A percentile compares a stretch with the other conserved stretches of the same genome.
Evolutionary conservation across 1,140 invertebrate species (phyloP).

Genomic region (Manduca sexta): DNA sequence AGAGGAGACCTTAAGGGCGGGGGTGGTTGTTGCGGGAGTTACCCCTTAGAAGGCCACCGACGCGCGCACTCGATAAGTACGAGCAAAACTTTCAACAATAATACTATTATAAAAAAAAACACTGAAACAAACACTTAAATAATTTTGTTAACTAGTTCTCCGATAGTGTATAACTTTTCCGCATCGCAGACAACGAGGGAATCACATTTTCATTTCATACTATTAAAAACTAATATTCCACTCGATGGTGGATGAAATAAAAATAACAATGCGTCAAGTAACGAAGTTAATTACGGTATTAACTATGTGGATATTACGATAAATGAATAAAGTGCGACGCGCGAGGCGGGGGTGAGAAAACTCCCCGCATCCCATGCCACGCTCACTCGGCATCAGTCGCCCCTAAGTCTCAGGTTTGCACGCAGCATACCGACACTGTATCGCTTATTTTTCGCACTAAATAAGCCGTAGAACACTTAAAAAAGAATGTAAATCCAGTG

Average conservation of each 20-base stretch:
- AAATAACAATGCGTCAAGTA: no score
- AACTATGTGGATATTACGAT: slow-evolving; percentile 10
- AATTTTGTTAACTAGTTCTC: no score
- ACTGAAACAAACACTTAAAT: no score
- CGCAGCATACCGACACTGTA: slow-evolving; percentile 50
- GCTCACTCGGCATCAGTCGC: slow-evolving; percentile 50
- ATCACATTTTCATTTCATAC: no score
- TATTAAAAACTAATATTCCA: no score
- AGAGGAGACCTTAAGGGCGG: slow-evolving; percentile 5
- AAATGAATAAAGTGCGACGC: slow-evolving; percentile 32
- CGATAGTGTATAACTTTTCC: no score
- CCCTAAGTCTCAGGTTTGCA: slow-evolving; percentile 64
- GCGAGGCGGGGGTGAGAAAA: slow-evolving; percentile 24
- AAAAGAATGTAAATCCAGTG: neutral
- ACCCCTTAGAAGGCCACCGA: slow-evolving; percentile 21
- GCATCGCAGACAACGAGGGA: no score
- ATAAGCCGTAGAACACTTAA: slow-evolving; percentile 1
- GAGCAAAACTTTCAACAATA: slow-evolving; percentile 5
- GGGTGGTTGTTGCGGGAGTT: slow-evolving; percentile 6
- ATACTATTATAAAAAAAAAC: neutral
- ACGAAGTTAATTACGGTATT: slow-evolving; percentile 1
- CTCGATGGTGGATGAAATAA: no score
- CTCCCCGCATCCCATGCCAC: slow-evolving; percentile 44
- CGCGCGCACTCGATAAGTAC: slow-evolving; percentile 29
- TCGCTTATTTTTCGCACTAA: slow-evolving; percentile 27